Base-by-base conservation (phyloP, 2,113 vertebrate species). In the Machaerirhynchus nigripectus region DNA sequence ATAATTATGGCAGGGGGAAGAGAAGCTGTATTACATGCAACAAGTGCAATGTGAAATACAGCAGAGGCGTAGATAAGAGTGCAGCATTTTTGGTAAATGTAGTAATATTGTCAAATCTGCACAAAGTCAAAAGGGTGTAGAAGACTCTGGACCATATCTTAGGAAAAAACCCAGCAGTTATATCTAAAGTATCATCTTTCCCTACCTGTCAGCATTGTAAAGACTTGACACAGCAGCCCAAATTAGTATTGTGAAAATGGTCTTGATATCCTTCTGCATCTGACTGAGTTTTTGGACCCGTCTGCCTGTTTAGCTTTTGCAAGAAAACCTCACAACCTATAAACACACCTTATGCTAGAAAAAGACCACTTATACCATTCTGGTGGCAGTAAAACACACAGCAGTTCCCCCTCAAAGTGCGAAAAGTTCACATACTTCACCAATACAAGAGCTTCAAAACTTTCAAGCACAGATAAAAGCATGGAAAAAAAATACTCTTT, bases 391-490 rank as follows among this genome's bases (percentile, higher is more conserved):
- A 40, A 52, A 80, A 65, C 60, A 57, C 55, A 55, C 24, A 84
- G 63, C 37, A 50, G 11, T 27, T 85, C 31, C 52, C 39, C 21
- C 56, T 39, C 30, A 20, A 63, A 93, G 86, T 39, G 31, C 86
- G 85, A 75, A 85, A 96, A 94, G 89, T 81, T 94, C 88, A 89
- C n/a, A 78, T 46, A 76, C 73, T 77, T 93, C 60, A 87, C 76
- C 40, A 59, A 64, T 27, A 64, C 1, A 13, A 71, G 73, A 64
- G 35, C 69, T 89, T 90, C 71, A 82, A 56, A 88, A 97, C 52
- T 78, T 96, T 84, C 79, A 78, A 78, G 49, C 53, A 75, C n/a
- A 96, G 92, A 95, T 95, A 83, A 95, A 96, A 94, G 82, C 79
- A 63, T 13, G 9, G 27, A 1, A 50, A 88, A 84, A 80, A 82